These are phyloP conservation scores for Serranochromis macrocephalus DNA, from an alignment of 2,113 vertebrate genomes.

Conservation along the genomic window DNA sequence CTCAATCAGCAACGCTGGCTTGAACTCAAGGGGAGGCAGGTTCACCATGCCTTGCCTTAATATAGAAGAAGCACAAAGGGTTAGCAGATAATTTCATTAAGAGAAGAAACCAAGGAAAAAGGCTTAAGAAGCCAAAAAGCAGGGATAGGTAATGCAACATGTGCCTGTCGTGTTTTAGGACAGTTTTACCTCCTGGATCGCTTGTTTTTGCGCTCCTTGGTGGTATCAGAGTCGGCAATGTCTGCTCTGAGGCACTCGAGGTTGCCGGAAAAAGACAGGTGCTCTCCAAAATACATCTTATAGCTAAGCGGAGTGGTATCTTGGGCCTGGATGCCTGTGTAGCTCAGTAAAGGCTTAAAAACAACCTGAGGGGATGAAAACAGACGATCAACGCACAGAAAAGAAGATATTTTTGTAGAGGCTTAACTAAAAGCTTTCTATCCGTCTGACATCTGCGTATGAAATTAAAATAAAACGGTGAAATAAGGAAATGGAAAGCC, in stretches of 20 bases:
- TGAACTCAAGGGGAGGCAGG: conserved; percentile 90
- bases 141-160: fast-evolving
- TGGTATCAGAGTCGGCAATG: conserved; percentile 96
- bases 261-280: conserved; percentile 94
- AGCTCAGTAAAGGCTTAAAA: conserved; percentile 90
- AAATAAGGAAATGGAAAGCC: not conserved
- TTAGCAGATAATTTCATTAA: not conserved
- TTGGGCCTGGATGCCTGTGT: conserved; percentile 91
- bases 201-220: conserved; percentile 91
- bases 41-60: conserved; percentile 86
- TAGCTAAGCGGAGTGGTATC: conserved; percentile 89
- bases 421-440: not conserved
- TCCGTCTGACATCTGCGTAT: no score
- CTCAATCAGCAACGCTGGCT: conserved; percentile 93
- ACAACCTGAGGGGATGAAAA: conserved; percentile 77
- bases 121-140: not conserved
- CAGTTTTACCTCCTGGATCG: conserved; percentile 79
- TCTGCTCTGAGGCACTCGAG: conserved; percentile 93
- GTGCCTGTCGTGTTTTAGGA: not conserved
- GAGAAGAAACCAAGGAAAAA: fast-evolving
- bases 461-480: not conserved
- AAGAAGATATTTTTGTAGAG: not conserved
- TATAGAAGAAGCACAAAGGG: not conserved
- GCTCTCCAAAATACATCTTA: conserved; percentile 96
- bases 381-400: not conserved